Evolutionary conservation across 2,113 vertebrate genomes (phyloP).

Genomic region (Suncus etruscus): DNA sequence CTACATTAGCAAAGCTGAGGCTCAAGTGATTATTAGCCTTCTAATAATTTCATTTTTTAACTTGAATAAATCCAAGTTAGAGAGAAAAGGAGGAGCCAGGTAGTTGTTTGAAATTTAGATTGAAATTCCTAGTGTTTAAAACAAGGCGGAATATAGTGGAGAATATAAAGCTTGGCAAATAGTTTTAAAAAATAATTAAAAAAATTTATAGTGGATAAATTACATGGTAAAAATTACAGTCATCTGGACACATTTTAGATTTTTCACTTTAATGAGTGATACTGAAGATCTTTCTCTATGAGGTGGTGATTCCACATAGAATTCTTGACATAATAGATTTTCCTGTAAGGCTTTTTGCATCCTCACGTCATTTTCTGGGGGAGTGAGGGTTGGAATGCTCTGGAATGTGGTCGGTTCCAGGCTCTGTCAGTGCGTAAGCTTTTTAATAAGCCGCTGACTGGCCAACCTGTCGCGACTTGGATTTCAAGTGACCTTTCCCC

Average conservation of each 20-base stretch:
- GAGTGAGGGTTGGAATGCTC: not conserved
- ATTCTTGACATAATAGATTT: conserved; percentile 42
- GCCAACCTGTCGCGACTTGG: not conserved
- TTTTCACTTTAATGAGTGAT: conserved; percentile 55
- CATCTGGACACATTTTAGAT: not conserved
- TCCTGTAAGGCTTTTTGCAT: conserved; percentile 23
- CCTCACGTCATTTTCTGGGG: too few species aligned
- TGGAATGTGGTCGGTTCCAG: too few species aligned
- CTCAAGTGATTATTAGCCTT: conserved; percentile 12
- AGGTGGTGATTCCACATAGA: not conserved
- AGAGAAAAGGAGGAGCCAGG: conserved; percentile 21
- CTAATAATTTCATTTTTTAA: not conserved
- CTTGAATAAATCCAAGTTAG: not conserved
- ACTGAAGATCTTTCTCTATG: conserved; percentile 40
- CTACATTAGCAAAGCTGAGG: not conserved
- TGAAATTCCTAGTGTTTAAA: conserved; percentile 48
- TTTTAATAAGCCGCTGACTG: not conserved
- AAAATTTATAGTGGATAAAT: conserved; percentile 12
- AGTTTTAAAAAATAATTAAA: not conserved
- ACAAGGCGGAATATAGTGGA: conserved; percentile 2
- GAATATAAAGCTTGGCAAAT: conserved; percentile 23
- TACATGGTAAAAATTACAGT: conserved; percentile 38
- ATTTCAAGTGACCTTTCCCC: not conserved
- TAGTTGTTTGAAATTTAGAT: conserved; percentile 2
- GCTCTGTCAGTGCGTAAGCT: not conserved